Conservation (phyloP, 2,888 invertebrate species). For the Ophion costatus region DNA sequence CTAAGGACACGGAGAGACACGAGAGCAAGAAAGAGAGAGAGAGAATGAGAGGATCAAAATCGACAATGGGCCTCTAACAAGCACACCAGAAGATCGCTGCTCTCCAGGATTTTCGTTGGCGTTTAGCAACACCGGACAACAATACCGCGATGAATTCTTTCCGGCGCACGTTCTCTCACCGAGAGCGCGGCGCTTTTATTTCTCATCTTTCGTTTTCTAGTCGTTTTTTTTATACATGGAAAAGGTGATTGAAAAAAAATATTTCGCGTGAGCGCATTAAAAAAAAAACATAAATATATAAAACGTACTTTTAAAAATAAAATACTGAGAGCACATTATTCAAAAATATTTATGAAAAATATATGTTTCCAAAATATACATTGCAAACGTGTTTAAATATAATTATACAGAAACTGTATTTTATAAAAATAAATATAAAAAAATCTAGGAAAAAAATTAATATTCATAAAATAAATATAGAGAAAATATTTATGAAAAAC, state of each 20-base stretch:
- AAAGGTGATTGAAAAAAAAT: neutral
- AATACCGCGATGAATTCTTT: constrained; percentile 75
- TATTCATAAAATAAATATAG: too few species aligned
- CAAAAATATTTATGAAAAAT: too few species aligned
- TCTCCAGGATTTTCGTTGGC: constrained; percentile 74
- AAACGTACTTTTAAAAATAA: too few species aligned
- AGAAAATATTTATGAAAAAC: too few species aligned
- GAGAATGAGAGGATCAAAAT: constrained; percentile 64
- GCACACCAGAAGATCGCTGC: constrained; percentile 72
- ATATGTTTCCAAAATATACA: too few species aligned
- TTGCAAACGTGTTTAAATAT: too few species aligned
- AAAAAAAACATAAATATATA: too few species aligned
- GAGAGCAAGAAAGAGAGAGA: constrained; percentile 40
- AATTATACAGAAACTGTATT: too few species aligned
- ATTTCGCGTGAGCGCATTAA: too few species aligned
- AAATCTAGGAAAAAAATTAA: too few species aligned
- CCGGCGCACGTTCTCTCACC: constrained; percentile 69
- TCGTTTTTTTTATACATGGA: neutral
- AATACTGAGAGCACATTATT: too few species aligned
- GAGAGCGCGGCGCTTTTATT: constrained; percentile 46
- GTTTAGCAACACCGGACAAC: constrained; percentile 80
- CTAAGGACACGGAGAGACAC: neutral
- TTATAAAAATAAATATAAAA: too few species aligned
- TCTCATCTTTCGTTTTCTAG: neutral
- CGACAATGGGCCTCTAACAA: constrained; percentile 80